Evolutionary conservation across 2,113 vertebrate species (phyloP).

Genomic region (Tricholaema leucomelas): DNA sequence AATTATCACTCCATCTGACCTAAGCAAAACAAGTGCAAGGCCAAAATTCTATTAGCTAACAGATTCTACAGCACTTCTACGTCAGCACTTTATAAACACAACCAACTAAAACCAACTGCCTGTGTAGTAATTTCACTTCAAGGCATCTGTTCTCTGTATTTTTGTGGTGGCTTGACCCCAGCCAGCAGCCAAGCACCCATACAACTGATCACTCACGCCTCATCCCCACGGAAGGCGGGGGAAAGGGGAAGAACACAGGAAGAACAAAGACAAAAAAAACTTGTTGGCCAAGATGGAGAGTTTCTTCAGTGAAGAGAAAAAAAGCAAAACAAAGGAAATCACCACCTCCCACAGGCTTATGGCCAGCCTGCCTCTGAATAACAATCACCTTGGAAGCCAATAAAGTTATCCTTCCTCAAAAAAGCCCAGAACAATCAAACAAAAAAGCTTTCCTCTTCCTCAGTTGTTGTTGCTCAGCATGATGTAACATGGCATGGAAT

Average conservation of each 20-base stretch:
- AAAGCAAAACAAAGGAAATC: neutral
- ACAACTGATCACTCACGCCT: neutral
- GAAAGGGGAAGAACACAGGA: neutral
- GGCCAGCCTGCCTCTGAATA: neutral
- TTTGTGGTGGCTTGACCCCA: neutral
- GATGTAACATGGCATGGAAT: neutral
- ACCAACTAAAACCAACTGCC: neutral
- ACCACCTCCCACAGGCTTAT: neutral
- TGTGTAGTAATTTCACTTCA: neutral
- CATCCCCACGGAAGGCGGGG: neutral
- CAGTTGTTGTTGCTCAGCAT: neutral
- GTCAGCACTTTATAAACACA: neutral
- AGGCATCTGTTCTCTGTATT: neutral
- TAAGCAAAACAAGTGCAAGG: neutral
- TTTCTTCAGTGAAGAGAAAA: neutral
- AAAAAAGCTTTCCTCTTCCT: neutral
- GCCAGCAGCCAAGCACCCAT: neutral
- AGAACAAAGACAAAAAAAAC: neutral
- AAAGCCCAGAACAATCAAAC: neutral
- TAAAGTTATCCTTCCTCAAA: neutral
- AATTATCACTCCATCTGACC: neutral
- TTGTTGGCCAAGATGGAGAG: neutral
- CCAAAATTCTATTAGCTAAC: neutral
- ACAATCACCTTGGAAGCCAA: neutral
- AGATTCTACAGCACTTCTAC: neutral